Base-by-base conservation (phyloP, 2,888 invertebrate species). In the Orchestes rusci region DNA sequence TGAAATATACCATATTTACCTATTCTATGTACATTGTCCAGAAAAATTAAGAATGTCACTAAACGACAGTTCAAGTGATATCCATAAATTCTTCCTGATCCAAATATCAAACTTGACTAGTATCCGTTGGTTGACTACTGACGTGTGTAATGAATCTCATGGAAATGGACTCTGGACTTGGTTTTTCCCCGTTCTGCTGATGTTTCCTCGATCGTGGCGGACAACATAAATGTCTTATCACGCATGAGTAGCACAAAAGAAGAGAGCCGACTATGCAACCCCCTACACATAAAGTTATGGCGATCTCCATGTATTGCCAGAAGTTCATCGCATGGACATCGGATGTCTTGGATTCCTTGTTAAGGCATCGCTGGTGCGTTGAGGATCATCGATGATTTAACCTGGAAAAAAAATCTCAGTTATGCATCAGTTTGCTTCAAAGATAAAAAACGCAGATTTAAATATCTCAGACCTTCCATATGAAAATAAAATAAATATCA, bases 171-270 rank as follows among this genome's bases (percentile, higher is more conserved):
- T 78, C 77, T 2, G 56, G 56, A 65, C 66, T 58, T 3, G 48
- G 40, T 37, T 44, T 46, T 29, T 45, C 41, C 2, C 19, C 29
- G 63, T 61, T 40, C 23, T 37, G 19, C 16, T 37, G 35, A 2
- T 45, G 49, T 4, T 27, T 16, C 43, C 56, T 56, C 28, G 53
- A 53, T 27, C 52, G 52, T 7, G 50, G 42, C 15, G 51, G 35
- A 50, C 80, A 81, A 58, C 79, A 80, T 3, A 80, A 68, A 52
- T 79, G 71, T 39, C 76, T 72, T 47, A 81, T 74, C 12, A 81
- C 79, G 57, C 79, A 80, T 4, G 77, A 76, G 62, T 82, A 82
- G 61, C 80, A 81, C 61, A 77, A 70, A 1, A 81, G 69, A n/a
- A 81, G 61, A 0, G 76, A 75, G 34, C 77, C 71, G 71, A 80